phyloP scores from a whole-genome alignment of 2,888 invertebrate genomes.

The Sphaerophoria rueppellii region DNA sequence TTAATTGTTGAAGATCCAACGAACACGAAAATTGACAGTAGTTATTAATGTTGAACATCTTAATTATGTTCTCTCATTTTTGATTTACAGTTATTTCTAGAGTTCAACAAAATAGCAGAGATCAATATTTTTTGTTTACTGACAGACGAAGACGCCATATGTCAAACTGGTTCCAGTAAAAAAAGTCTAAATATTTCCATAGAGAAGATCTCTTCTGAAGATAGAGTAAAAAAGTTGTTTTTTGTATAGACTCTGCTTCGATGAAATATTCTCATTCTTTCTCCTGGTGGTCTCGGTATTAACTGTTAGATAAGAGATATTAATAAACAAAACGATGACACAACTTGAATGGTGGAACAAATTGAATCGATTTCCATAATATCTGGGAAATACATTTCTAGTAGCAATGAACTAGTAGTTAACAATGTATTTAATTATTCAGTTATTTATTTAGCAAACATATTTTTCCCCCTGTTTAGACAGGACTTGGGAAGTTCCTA shows the following conservation, averaged over 20 bases:
- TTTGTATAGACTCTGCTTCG: not conserved
- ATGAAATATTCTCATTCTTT: not conserved
- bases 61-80: not conserved
- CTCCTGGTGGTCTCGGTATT: not conserved
- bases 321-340: not conserved
- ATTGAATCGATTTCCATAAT: not conserved
- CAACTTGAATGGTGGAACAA: not conserved
- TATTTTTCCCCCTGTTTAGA: too few species aligned
- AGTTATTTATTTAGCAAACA: too few species aligned
- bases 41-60: not conserved
- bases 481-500: too few species aligned
- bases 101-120: not conserved
- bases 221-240: not conserved
- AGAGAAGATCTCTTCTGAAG: not conserved
- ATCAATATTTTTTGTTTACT: not conserved
- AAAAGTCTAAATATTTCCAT: not conserved
- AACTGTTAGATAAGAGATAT: conserved; percentile 2
- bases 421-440: too few species aligned
- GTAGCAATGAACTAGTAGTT: too few species aligned
- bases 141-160: not conserved
- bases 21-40: not conserved
- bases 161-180: not conserved
- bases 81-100: not conserved
- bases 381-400: too few species aligned
- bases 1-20: not conserved